These are phyloP conservation scores for Phymatocera aterrima DNA, from an alignment of 2,888 invertebrate genomes.

Conservation along the genomic window DNA sequence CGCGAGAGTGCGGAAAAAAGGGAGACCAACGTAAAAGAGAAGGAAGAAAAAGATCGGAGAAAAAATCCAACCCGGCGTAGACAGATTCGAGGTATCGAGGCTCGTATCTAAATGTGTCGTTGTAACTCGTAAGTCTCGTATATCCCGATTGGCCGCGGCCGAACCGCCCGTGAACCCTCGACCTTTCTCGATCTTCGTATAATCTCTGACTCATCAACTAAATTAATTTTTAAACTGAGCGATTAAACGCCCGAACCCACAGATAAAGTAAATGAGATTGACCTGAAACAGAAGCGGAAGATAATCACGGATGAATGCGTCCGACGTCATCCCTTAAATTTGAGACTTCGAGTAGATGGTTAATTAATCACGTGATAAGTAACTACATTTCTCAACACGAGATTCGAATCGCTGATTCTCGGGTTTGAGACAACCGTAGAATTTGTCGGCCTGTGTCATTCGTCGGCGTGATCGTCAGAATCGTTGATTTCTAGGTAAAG, in stretches of 20 bases:
- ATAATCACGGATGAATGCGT: too few species aligned
- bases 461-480: too few species aligned
- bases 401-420: too few species aligned
- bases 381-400: too few species aligned
- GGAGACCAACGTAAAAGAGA: not conserved
- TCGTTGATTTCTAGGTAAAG: too few species aligned
- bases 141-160: not conserved
- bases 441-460: too few species aligned
- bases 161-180: slow-evolving; percentile 44
- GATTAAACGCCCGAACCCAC: slow-evolving; percentile 44
- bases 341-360: too few species aligned
- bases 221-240: slow-evolving; percentile 46
- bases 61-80: not conserved
- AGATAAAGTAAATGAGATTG: not conserved
- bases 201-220: slow-evolving; percentile 43
- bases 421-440: too few species aligned
- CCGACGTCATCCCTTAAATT: slow-evolving; percentile 6
- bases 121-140: slow-evolving; percentile 48
- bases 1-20: not conserved
- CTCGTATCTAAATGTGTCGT: slow-evolving; percentile 57
- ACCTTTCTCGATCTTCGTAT: slow-evolving; percentile 53
- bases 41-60: not conserved
- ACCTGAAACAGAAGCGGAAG: not conserved
- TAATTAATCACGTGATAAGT: too few species aligned
- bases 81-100: slow-evolving; percentile 2